These are phyloP conservation scores for Galerucella calmariensis DNA, from an alignment of 2,888 invertebrate species.

Conservation along the genomic window DNA sequence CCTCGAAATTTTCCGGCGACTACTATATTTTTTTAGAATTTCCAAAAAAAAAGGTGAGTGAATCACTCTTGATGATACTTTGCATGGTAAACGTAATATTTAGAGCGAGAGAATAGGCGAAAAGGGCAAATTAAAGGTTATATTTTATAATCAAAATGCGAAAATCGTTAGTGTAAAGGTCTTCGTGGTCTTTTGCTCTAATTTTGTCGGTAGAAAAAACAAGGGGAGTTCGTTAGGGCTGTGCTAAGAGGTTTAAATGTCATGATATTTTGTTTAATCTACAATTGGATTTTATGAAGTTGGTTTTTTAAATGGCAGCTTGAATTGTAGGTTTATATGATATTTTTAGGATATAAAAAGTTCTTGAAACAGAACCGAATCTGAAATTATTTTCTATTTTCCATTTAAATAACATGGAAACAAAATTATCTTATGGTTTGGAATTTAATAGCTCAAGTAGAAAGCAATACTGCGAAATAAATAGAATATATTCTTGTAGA, in stretches of 20 bases:
- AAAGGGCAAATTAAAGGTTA: slow-evolving; percentile 27
- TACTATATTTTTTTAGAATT: background rate
- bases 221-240: background rate
- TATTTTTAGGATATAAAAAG: no score
- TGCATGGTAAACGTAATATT: slow-evolving; percentile 16
- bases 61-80: slow-evolving; percentile 16
- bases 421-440: no score
- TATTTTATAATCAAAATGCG: slow-evolving; percentile 17
- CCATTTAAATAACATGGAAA: no score
- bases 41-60: slow-evolving; percentile 27
- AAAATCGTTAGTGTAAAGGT: slow-evolving; percentile 25
- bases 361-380: no score
- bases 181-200: background rate
- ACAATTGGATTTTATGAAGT: background rate
- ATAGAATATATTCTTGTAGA: no score
- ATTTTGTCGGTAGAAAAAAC: background rate
- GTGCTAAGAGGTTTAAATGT: background rate
- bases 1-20: slow-evolving; percentile 11
- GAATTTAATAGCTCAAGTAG: no score
- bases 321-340: no score
- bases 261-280: background rate
- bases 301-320: background rate
- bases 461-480: no score
- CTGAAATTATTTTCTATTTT: no score
- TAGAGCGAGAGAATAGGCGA: background rate